Conservation (phyloP, 2,113 vertebrate species). For the Osmerus eperlanus region DNA sequence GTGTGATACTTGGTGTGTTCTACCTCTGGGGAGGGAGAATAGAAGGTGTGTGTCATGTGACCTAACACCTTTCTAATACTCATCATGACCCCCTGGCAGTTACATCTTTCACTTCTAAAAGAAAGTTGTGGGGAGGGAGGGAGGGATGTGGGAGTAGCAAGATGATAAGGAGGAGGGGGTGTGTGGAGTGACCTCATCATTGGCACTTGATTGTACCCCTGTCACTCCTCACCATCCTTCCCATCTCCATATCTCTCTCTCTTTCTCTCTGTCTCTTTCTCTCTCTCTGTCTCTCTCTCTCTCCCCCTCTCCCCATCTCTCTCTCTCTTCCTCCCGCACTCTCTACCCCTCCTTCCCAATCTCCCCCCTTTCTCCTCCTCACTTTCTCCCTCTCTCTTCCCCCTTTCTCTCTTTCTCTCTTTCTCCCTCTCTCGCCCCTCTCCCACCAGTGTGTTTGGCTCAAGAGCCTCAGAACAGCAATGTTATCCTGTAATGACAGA, state of each 20-base stretch:
- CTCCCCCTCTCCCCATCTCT: neutral
- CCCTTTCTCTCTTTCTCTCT: neutral
- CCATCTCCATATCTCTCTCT: neutral
- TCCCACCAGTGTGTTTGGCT: neutral
- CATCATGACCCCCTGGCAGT: too few species aligned
- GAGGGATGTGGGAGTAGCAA: too few species aligned
- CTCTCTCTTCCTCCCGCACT: neutral
- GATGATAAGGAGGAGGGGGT: too few species aligned
- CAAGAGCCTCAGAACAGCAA: too few species aligned
- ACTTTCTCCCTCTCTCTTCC: neutral
- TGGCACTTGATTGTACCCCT: too few species aligned
- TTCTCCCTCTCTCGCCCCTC: neutral
- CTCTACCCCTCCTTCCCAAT: neutral
- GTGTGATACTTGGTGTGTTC: too few species aligned
- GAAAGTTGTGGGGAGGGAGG: too few species aligned
- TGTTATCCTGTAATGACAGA: conserved; percentile 38
- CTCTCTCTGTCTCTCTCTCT: neutral
- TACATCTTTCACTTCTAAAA: too few species aligned
- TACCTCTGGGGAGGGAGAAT: too few species aligned
- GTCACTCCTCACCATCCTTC: neutral
- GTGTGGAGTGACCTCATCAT: too few species aligned
- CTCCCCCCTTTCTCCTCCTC: neutral
- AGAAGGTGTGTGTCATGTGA: too few species aligned
- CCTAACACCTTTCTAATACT: too few species aligned
- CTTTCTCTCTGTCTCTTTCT: neutral